phyloP scores from a whole-genome alignment of 2,797 vertebrate genomes.

The Yasuhikotakia modesta region DNA sequence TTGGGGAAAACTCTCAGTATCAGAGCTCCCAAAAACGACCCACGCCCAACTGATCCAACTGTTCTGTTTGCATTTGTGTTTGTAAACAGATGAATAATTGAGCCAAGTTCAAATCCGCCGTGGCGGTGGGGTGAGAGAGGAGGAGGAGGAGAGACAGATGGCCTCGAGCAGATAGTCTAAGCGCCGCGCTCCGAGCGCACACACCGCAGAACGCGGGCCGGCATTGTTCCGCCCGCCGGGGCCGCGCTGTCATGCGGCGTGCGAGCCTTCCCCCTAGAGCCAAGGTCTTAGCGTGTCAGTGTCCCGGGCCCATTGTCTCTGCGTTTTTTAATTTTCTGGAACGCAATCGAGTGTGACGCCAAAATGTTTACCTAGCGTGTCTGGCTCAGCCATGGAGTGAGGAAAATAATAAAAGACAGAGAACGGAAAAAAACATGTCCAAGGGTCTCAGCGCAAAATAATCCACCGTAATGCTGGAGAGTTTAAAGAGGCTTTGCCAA shows the following conservation, averaged over 20 bases:
- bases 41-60: conserved; percentile 44
- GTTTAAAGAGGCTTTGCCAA: conserved; percentile 82
- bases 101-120: conserved; percentile 83
- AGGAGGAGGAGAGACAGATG: conserved; percentile 86
- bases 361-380: conserved; percentile 82
- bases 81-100: conserved; percentile 90
- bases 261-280: conserved; percentile 88
- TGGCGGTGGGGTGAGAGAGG: conserved; percentile 67
- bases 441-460: conserved; percentile 79
- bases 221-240: conserved; percentile 88
- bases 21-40: conserved; percentile 42
- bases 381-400: conserved; percentile 76
- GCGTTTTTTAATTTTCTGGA: conserved; percentile 80
- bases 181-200: conserved; percentile 69
- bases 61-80: conserved; percentile 76
- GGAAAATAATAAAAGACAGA: conserved; percentile 69
- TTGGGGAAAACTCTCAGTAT: conserved; percentile 49
- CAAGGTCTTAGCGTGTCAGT: conserved; percentile 75
- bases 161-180: conserved; percentile 93
- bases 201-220: conserved; percentile 79
- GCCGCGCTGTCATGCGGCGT: conserved; percentile 86
- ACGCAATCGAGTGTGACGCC: conserved; percentile 83
- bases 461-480: conserved; percentile 80
- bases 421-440: conserved; percentile 67
- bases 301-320: conserved; percentile 73